phyloP scores from a whole-genome alignment of 2,113 vertebrate genomes.

The Leptocoma aspasia region DNA sequence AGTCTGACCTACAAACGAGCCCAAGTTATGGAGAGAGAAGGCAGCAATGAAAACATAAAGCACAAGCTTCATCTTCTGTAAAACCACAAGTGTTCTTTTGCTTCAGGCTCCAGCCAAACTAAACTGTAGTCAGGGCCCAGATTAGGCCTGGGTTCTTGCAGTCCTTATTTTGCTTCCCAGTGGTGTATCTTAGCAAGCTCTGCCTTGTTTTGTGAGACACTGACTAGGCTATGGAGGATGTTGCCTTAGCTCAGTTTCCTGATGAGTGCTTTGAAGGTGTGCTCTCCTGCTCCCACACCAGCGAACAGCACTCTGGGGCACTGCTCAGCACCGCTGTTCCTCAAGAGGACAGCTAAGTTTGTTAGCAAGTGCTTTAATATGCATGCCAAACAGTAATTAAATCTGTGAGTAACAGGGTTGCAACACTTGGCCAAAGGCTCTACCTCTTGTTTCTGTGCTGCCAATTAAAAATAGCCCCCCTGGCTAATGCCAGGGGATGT shows the following conservation, averaged over 20 bases:
- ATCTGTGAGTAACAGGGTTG: not conserved
- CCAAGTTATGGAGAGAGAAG: not conserved
- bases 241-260: not conserved
- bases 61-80: not conserved
- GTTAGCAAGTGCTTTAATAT: not conserved
- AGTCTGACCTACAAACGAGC: not conserved
- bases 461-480: not conserved
- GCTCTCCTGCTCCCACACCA: not conserved
- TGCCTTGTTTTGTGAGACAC: not conserved
- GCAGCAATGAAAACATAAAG: not conserved
- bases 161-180: not conserved
- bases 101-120: not conserved
- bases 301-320: not conserved
- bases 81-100: not conserved
- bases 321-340: rapidly evolving
- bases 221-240: rapidly evolving
- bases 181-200: not conserved
- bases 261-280: not conserved
- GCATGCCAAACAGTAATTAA: not conserved
- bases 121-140: not conserved
- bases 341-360: not conserved
- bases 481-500: not conserved
- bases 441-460: not conserved
- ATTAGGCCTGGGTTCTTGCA: not conserved
- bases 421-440: not conserved